Evolutionary conservation across 2,888 invertebrate genomes (phyloP).

Genomic region (Nematopogon swammerdamellus): DNA sequence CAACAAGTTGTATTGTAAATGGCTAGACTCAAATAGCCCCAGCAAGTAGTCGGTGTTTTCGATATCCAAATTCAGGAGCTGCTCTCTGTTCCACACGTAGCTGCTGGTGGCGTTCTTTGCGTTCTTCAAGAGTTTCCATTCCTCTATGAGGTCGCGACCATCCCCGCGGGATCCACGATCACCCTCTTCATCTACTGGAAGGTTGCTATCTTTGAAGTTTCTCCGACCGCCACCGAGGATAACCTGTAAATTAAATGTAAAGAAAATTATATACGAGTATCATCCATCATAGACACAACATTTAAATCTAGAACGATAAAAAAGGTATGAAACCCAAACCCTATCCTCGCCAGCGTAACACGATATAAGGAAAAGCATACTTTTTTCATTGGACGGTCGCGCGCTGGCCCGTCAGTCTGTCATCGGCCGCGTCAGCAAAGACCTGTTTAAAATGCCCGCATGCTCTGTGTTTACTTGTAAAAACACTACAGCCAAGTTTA

Average conservation of each 20-base stretch:
- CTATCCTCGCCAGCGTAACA: too few species aligned
- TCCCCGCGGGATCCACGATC: conserved; percentile 45
- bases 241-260: conserved; percentile 28
- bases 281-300: too few species aligned
- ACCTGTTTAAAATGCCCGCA: too few species aligned
- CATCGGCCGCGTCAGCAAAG: too few species aligned
- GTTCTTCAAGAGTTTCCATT: conserved; percentile 38
- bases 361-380: too few species aligned
- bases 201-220: conserved; percentile 46
- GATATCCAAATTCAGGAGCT: conserved; percentile 29
- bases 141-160: conserved; percentile 50
- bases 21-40: conserved; percentile 53
- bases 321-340: too few species aligned
- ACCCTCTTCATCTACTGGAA: conserved; percentile 31
- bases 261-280: too few species aligned
- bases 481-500: too few species aligned
- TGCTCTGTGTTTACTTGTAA: too few species aligned
- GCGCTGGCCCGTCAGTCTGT: too few species aligned
- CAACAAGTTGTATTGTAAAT: conserved; percentile 60
- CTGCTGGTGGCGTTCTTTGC: conserved; percentile 16
- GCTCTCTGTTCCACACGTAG: conserved; percentile 47
- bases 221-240: conserved; percentile 62
- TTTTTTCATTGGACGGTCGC: too few species aligned
- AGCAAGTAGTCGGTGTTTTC: conserved; percentile 53
- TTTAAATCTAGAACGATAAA: too few species aligned